phyloP scores from a whole-genome alignment of 2,888 invertebrate genomes.

The Machimus atricapillus region DNA sequence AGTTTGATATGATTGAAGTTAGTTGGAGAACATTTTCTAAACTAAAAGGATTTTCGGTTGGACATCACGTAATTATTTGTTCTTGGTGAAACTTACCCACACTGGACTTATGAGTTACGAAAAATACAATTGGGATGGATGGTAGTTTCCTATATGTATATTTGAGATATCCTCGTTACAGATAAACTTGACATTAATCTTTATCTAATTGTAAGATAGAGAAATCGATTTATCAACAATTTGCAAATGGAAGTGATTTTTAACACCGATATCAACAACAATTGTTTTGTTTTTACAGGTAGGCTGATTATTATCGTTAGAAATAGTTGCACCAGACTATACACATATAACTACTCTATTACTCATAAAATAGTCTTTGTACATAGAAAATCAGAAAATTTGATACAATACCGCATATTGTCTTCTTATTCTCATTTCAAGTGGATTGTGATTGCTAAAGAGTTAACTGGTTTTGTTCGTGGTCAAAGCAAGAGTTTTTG shows the following conservation, averaged over 20 bases:
- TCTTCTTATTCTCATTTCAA: neutral
- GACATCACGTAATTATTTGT: neutral
- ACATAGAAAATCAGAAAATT: neutral
- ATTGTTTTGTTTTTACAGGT: neutral
- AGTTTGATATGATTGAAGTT: neutral
- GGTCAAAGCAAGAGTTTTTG: neutral
- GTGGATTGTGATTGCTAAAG: neutral
- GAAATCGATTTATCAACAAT: neutral
- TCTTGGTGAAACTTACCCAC: neutral
- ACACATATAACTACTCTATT: neutral
- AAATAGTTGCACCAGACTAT: neutral
- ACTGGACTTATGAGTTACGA: neutral
- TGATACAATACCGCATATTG: neutral
- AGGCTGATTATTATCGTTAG: neutral
- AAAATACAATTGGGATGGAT: neutral
- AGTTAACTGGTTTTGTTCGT: neutral
- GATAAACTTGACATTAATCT: neutral
- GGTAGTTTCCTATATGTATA: neutral
- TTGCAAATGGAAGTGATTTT: neutral
- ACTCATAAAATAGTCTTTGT: neutral
- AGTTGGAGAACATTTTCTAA: neutral
- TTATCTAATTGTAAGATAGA: neutral
- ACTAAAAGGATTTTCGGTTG: neutral
- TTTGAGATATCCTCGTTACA: neutral
- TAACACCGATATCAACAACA: constrained; percentile 12